phyloP scores from a whole-genome alignment of 1,140 invertebrate genomes.

The Polypedilum vanderplanki region DNA sequence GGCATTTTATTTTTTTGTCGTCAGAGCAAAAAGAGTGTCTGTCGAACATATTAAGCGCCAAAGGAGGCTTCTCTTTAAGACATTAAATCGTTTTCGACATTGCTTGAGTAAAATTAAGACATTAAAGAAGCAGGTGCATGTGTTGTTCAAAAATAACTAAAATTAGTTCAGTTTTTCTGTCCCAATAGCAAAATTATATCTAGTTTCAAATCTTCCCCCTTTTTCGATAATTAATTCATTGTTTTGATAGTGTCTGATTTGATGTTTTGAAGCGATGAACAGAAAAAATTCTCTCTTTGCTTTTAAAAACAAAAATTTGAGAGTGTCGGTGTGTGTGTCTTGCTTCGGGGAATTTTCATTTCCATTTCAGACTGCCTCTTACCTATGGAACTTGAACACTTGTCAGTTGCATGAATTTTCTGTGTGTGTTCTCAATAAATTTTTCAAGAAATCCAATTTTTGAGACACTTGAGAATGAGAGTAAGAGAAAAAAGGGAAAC shows the following conservation, averaged over 20 bases:
- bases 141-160: not conserved
- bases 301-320: not conserved
- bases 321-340: not conserved
- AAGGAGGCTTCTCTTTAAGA: not conserved
- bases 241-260: not conserved
- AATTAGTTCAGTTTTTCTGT: not conserved
- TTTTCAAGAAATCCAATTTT: too few species aligned
- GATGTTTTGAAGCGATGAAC: not conserved
- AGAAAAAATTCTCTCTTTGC: not conserved
- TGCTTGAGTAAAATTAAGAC: not conserved
- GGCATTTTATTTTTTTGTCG: not conserved
- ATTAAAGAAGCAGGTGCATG: slow-evolving; percentile 14
- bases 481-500: too few species aligned
- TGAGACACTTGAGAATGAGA: too few species aligned
- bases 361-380: not conserved
- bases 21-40: not conserved
- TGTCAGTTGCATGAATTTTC: not conserved
- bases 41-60: not conserved
- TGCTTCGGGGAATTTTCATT: not conserved
- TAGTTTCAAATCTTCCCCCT: not conserved
- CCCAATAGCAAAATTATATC: not conserved
- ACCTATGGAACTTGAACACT: not conserved
- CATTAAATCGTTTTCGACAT: not conserved
- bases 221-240: not conserved
- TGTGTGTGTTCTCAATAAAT: not conserved